Evolutionary conservation across 1,140 invertebrate genomes (phyloP).

Genomic region (Diabrotica virgifera): DNA sequence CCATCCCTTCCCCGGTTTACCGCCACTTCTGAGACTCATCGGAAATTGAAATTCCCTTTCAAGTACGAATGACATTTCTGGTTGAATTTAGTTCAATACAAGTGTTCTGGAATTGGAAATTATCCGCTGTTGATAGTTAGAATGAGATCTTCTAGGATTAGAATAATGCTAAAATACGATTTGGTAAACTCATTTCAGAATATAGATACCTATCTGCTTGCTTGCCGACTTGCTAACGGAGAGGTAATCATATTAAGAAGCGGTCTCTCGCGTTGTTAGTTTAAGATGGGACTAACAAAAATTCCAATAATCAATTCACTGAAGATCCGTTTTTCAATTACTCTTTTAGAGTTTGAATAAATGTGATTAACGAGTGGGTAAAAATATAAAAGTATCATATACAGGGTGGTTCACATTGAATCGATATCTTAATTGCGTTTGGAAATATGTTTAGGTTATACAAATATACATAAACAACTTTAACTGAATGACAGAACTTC

Average conservation of each 20-base stretch:
- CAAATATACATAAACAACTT: too few species aligned
- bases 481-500: too few species aligned
- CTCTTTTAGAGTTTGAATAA: too few species aligned
- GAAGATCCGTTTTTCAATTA: too few species aligned
- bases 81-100: constrained; percentile 14
- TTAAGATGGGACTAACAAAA: too few species aligned
- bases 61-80: constrained; percentile 17
- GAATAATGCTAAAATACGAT: neutral
- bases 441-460: too few species aligned
- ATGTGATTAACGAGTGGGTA: too few species aligned
- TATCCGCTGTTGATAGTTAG: neutral
- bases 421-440: too few species aligned
- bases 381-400: too few species aligned
- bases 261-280: too few species aligned
- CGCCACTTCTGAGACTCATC: constrained; percentile 13
- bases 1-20: constrained; percentile 2
- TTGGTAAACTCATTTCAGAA: neutral
- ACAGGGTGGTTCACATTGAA: too few species aligned
- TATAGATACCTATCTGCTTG: neutral
- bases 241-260: neutral
- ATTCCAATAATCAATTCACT: too few species aligned
- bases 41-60: constrained; percentile 17
- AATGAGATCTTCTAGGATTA: constrained; percentile 2
- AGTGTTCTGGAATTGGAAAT: constrained; percentile 3
- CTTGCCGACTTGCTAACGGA: neutral